These are phyloP conservation scores for Zaprionus camerounensis DNA, from an alignment of 1,140 invertebrate species.

Conservation along the genomic window DNA sequence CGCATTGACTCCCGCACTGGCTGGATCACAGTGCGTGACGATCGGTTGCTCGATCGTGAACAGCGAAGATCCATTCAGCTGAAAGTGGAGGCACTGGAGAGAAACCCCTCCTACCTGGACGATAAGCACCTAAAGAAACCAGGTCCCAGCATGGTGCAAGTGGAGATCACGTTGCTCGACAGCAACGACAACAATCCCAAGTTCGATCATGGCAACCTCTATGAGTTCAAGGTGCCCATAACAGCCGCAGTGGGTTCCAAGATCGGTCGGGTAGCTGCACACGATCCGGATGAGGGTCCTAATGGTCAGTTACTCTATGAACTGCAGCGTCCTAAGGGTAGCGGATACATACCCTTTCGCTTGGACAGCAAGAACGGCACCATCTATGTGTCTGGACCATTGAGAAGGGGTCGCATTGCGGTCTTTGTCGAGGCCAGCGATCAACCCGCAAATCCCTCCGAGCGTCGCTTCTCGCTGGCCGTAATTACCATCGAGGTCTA, in stretches of 20 bases:
- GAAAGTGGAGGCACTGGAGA: constrained; percentile 90
- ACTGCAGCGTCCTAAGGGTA: constrained; percentile 88
- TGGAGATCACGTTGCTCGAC: constrained; percentile 92
- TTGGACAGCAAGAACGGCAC: constrained; percentile 90
- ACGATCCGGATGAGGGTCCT: constrained; percentile 91
- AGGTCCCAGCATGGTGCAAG: constrained; percentile 87
- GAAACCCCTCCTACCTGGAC: constrained; percentile 77
- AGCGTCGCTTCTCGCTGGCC: constrained; percentile 91
- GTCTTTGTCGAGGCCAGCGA: constrained; percentile 93
- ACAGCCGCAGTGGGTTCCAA: constrained; percentile 88
- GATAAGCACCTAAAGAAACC: constrained; percentile 70
- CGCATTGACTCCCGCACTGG: constrained; percentile 91
- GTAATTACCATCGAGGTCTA: constrained; percentile 90
- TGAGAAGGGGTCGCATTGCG: constrained; percentile 89
- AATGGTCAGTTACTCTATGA: constrained; percentile 92
- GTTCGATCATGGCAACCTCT: constrained; percentile 92
- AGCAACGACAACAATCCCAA: constrained; percentile 95
- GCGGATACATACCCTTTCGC: constrained; percentile 88
- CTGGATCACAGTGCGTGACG: constrained; percentile 93
- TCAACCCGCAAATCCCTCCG: constrained; percentile 91
- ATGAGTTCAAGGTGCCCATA: constrained; percentile 89
- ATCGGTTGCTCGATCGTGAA: constrained; percentile 92
- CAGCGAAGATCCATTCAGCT: constrained; percentile 88
- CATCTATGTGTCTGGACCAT: constrained; percentile 89
- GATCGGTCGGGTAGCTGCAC: constrained; percentile 90